Conservation (phyloP, 2,888 invertebrate species). For the Cantharis rufa region DNA sequence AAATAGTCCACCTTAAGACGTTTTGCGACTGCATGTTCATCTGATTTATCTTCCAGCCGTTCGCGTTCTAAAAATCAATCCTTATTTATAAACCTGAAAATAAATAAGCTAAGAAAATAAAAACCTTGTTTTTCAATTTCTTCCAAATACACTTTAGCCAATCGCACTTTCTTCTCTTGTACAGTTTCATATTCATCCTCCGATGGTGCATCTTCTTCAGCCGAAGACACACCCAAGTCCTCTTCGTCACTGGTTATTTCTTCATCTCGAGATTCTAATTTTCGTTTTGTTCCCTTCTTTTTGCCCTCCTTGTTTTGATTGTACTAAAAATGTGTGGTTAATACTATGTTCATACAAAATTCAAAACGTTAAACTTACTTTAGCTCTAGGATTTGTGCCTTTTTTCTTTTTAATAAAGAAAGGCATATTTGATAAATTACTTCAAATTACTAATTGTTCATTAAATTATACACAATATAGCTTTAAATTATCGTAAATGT, state of each 20-base stretch:
- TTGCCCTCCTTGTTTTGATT: background rate
- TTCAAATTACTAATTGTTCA: background rate
- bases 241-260: slow-evolving; percentile 68
- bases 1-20: slow-evolving; percentile 83
- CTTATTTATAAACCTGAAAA: background rate
- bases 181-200: slow-evolving; percentile 79
- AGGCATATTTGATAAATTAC: background rate
- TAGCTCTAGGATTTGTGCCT: background rate
- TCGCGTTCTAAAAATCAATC: slow-evolving; percentile 62
- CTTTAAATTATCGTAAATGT: background rate
- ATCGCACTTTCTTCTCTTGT: slow-evolving; percentile 86
- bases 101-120: background rate
- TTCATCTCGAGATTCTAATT: slow-evolving; percentile 53
- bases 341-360: background rate
- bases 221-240: slow-evolving; percentile 60
- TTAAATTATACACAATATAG: background rate
- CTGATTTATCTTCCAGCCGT: slow-evolving; percentile 66
- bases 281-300: background rate
- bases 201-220: slow-evolving; percentile 50
- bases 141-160: slow-evolving; percentile 87
- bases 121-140: slow-evolving; percentile 80
- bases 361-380: background rate
- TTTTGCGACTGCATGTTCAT: slow-evolving; percentile 70
- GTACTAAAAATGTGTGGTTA: background rate
- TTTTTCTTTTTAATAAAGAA: slow-evolving; percentile 13